phyloP scores from a whole-genome alignment of 2,113 vertebrate species.

The Cinclus cinclus region DNA sequence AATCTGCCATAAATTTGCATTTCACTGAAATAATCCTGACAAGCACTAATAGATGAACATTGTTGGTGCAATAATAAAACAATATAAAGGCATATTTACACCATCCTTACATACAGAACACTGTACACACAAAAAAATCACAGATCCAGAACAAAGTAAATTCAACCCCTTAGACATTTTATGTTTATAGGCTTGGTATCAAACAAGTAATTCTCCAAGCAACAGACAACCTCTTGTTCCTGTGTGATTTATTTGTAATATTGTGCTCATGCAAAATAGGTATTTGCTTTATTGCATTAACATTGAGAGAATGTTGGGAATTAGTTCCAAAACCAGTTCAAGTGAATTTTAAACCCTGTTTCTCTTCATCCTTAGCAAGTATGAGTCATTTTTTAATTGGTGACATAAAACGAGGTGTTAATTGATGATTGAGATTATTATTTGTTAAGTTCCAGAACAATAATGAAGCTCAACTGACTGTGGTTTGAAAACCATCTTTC shows the following conservation, averaged over 20 bases:
- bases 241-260: constrained; percentile 74
- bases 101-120: constrained; percentile 75
- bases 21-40: constrained; percentile 76
- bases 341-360: constrained; percentile 61
- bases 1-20: constrained; percentile 71
- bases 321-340: constrained; percentile 49
- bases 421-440: constrained; percentile 33
- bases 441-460: constrained; percentile 46
- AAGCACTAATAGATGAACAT: constrained; percentile 71
- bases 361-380: constrained; percentile 46
- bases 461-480: constrained; percentile 52
- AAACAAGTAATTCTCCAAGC: constrained; percentile 73
- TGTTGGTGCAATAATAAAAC: constrained; percentile 71
- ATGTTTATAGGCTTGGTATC: constrained; percentile 60
- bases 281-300: constrained; percentile 78
- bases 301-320: constrained; percentile 64
- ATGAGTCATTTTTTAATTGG: constrained; percentile 43
- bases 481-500: constrained; percentile 55
- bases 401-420: constrained; percentile 42
- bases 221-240: constrained; percentile 67
- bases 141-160: constrained; percentile 70
- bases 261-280: constrained; percentile 80
- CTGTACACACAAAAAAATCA: constrained; percentile 74
- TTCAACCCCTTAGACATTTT: constrained; percentile 60
- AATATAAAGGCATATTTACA: constrained; percentile 81